Conservation (phyloP, 2,797 vertebrate genomes). For the Danio albolineatus region DNA sequence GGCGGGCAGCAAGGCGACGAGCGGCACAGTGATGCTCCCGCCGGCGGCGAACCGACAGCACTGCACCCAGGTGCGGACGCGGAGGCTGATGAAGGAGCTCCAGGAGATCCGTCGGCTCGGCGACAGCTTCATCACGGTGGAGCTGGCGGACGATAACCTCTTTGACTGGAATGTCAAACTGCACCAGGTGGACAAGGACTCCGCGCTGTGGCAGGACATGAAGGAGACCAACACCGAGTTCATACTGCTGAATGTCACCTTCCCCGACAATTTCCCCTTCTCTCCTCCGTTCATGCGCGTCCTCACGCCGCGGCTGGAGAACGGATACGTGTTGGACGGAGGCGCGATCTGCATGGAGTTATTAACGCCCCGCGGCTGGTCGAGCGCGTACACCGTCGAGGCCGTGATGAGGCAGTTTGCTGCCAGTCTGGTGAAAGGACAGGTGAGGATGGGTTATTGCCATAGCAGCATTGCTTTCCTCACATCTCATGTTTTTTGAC, state of each 20-base stretch:
- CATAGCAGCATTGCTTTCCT: conserved; percentile 15
- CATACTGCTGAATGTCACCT: conserved; percentile 98
- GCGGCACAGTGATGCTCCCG: conserved; percentile 77
- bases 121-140: conserved; percentile 98
- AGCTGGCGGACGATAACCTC: conserved; percentile 99
- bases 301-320: conserved; percentile 96
- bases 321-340: conserved; percentile 98
- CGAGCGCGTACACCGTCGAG: conserved; percentile 99
- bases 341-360: conserved; percentile 99
- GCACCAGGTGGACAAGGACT: conserved; percentile 99
- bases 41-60: conserved; percentile 89
- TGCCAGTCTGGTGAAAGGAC: conserved; percentile 98
- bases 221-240: conserved; percentile 99
- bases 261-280: conserved; percentile 99
- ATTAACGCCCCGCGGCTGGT: conserved; percentile 98
- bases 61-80: conserved; percentile 96
- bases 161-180: conserved; percentile 99
- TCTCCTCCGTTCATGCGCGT: conserved; percentile 99
- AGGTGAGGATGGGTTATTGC: conserved; percentile 84
- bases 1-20: conserved; percentile 75
- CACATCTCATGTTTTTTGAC: conserved; percentile 19
- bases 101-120: conserved; percentile 97
- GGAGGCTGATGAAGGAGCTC: conserved; percentile 98
- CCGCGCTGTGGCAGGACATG: conserved; percentile 99
- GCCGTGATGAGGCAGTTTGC: conserved; percentile 99